phyloP scores from a whole-genome alignment of 2,888 invertebrate species.

The Ceratothoa steindachneri region DNA sequence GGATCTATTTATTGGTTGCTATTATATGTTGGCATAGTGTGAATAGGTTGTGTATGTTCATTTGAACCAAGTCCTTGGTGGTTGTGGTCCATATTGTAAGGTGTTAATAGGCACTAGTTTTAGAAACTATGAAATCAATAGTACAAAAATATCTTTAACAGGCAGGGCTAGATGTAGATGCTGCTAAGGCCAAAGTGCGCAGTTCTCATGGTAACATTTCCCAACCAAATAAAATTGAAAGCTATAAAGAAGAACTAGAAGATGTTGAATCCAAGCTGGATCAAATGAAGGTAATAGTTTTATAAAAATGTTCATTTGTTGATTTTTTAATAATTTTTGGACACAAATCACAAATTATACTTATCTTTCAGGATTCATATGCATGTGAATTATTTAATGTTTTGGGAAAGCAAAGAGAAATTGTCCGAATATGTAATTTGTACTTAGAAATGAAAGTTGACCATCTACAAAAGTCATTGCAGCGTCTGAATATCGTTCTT shows the following conservation, averaged over 20 bases:
- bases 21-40: too few species aligned
- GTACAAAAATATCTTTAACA: too few species aligned
- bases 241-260: slow-evolving; percentile 39
- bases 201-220: slow-evolving; percentile 16
- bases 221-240: slow-evolving; percentile 27
- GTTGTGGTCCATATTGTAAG: too few species aligned
- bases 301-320: not conserved
- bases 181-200: slow-evolving; percentile 27
- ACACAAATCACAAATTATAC: too few species aligned
- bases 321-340: not conserved
- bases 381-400: slow-evolving; percentile 40
- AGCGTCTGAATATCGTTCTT: slow-evolving; percentile 23
- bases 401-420: slow-evolving; percentile 30
- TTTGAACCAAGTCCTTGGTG: too few species aligned
- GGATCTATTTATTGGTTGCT: too few species aligned
- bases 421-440: slow-evolving; percentile 23
- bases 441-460: slow-evolving; percentile 29
- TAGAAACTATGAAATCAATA: too few species aligned
- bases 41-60: too few species aligned
- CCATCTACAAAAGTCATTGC: slow-evolving; percentile 16
- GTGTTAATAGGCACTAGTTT: too few species aligned
- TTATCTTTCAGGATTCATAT: slow-evolving; percentile 45
- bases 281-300: slow-evolving; percentile 26
- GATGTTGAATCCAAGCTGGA: slow-evolving; percentile 40
- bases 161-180: slow-evolving; percentile 40